Conservation (phyloP, 2,888 invertebrate genomes). For the Stegophylla sp. region DNA sequence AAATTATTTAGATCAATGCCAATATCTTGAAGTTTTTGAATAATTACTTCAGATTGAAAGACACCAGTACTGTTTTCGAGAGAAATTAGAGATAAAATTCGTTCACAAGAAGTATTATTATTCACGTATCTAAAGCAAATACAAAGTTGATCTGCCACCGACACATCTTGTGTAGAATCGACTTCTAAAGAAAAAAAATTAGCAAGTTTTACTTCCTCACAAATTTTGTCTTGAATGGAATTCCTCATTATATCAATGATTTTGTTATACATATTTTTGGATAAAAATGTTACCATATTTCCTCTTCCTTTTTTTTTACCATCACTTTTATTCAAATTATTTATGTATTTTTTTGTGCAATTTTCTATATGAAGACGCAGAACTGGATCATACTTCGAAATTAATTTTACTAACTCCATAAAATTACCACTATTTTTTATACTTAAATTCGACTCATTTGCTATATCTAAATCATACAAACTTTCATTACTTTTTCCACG, state of each 20-base stretch:
- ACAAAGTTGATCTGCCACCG: slow-evolving; percentile 8
- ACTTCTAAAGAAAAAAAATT: background rate
- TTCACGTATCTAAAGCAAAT: slow-evolving; percentile 57
- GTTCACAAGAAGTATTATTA: slow-evolving; percentile 51
- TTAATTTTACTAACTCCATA: too few relatives aligned
- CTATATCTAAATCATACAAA: background rate
- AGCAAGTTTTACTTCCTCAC: background rate
- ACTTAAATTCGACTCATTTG: background rate
- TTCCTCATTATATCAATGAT: slow-evolving; percentile 2
- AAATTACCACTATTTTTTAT: background rate
- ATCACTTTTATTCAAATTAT: too few relatives aligned
- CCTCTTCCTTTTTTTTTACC: too few relatives aligned
- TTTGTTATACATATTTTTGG: background rate
- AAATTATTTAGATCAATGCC: slow-evolving; percentile 52
- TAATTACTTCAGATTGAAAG: slow-evolving; percentile 26
- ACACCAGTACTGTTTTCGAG: background rate
- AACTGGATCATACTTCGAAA: too few relatives aligned
- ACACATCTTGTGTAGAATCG: background rate
- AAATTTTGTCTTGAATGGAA: background rate
- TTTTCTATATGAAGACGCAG: too few relatives aligned
- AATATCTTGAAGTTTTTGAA: slow-evolving; percentile 24
- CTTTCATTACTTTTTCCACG: background rate
- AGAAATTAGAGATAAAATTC: slow-evolving; percentile 45
- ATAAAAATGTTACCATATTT: background rate
- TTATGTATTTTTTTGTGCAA: too few relatives aligned